Evolutionary conservation across 1,140 invertebrate genomes (phyloP).

Genomic region (Neuroterus valhalla): DNA sequence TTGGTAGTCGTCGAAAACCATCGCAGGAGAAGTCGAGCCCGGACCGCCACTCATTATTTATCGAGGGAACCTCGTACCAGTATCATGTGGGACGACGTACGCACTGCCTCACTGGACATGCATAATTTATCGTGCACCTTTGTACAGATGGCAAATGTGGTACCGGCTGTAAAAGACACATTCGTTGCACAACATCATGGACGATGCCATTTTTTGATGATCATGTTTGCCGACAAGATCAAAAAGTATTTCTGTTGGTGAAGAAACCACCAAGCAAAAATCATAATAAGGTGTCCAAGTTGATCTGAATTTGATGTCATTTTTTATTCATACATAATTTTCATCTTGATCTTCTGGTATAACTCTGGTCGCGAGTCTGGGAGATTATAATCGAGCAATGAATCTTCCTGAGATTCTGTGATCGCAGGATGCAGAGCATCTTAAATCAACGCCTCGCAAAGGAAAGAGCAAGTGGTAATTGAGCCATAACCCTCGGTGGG

Average conservation of each 20-base stretch:
- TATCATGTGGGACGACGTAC: constrained; percentile 47
- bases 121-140: constrained; percentile 52
- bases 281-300: not conserved
- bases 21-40: constrained; percentile 17
- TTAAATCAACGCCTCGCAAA: constrained; percentile 69
- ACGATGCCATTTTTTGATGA: constrained; percentile 18
- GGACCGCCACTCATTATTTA: constrained; percentile 51
- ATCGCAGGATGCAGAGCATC: constrained; percentile 51
- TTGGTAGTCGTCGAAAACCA: constrained; percentile 39
- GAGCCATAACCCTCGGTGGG: constrained; percentile 68
- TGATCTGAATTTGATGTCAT: not conserved
- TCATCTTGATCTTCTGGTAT: too few relatives aligned
- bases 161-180: constrained; percentile 18
- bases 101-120: constrained; percentile 45
- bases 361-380: not conserved
- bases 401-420: constrained; percentile 25
- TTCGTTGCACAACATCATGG: constrained; percentile 25
- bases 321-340: not conserved
- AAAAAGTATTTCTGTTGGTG: not conserved
- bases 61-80: constrained; percentile 38
- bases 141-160: constrained; percentile 41
- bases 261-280: not conserved
- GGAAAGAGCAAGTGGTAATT: constrained; percentile 70
- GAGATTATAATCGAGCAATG: constrained; percentile 15
- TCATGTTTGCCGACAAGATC: constrained; percentile 18